Evolutionary conservation across 2,888 invertebrate species (phyloP).

Genomic region (Drosophila ochracea): DNA sequence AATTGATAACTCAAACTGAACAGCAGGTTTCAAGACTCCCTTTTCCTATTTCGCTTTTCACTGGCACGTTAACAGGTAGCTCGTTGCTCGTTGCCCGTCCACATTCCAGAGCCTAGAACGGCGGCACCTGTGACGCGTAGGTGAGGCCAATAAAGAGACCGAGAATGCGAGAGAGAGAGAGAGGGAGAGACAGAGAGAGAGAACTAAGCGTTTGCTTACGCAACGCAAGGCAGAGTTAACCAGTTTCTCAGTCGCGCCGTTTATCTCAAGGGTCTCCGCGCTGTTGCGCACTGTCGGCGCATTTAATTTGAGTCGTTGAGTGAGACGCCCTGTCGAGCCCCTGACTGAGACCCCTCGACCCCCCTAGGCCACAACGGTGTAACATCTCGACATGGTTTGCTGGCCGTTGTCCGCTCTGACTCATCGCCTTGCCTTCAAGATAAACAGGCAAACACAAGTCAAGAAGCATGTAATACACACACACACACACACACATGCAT

Average conservation of each 20-base stretch:
- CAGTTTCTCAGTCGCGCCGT: conserved; percentile 33
- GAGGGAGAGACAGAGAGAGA: not conserved
- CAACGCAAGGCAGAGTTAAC: conserved; percentile 39
- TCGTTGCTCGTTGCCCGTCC: not conserved
- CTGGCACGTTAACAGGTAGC: not conserved
- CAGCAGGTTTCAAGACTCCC: not conserved
- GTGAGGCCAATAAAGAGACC: not conserved
- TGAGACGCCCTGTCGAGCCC: conserved; percentile 50
- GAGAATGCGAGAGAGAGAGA: not conserved
- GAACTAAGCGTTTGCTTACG: conserved; percentile 25
- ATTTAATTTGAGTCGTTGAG: conserved; percentile 49
- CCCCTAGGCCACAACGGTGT: not conserved
- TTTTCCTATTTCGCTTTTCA: not conserved
- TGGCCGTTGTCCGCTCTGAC: conserved; percentile 41
- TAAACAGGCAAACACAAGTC: conserved; percentile 17
- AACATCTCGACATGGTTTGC: conserved; percentile 56
- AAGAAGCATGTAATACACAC: conserved; percentile 17
- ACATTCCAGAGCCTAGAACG: not conserved
- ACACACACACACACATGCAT: not conserved
- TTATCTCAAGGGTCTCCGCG: conserved; percentile 37
- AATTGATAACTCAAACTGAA: not conserved
- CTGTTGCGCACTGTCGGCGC: conserved; percentile 48
- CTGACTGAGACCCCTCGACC: conserved; percentile 34
- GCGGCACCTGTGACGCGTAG: conserved; percentile 5
- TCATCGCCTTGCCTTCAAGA: conserved; percentile 39